Conservation (phyloP, 2,113 vertebrate species). For the Dolichotis patagonum region DNA sequence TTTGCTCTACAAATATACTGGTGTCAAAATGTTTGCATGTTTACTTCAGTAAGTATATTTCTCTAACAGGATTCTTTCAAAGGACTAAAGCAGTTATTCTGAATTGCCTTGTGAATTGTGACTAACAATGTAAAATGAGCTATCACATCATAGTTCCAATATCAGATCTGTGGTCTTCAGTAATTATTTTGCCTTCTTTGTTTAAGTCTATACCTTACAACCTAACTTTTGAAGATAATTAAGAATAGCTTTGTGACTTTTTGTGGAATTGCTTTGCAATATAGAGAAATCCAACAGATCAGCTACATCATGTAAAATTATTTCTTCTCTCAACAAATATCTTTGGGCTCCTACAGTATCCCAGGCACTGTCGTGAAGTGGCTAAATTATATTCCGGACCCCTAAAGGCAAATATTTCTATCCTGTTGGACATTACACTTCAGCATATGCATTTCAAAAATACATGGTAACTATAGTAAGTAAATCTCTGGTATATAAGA, state of each 20-base stretch:
- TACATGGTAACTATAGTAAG: not conserved
- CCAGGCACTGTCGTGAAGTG: not conserved
- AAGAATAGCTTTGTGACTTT: not conserved
- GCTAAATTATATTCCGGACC: not conserved
- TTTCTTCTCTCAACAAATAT: not conserved
- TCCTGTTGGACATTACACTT: not conserved
- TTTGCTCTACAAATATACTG: not conserved
- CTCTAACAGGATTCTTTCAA: not conserved
- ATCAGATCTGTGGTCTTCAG: not conserved
- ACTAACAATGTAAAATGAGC: not conserved
- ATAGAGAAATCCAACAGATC: not conserved
- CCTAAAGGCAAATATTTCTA: not conserved
- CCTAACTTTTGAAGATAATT: not conserved
- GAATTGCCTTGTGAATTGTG: not conserved
- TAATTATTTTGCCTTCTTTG: not conserved
- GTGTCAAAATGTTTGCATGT: not conserved
- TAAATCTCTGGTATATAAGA: not conserved
- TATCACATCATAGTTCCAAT: not conserved
- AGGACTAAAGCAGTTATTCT: not conserved
- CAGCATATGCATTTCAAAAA: not conserved
- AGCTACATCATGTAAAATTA: not conserved
- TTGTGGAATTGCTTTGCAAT: not conserved
- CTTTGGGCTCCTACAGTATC: not conserved
- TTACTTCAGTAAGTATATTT: not conserved
- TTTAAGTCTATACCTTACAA: not conserved